A percentile compares a stretch with the other conserved stretches of the same genome.
Conservation (phyloP, 2,113 vertebrate genomes). For the Chroicocephalus ridibundus region DNA sequence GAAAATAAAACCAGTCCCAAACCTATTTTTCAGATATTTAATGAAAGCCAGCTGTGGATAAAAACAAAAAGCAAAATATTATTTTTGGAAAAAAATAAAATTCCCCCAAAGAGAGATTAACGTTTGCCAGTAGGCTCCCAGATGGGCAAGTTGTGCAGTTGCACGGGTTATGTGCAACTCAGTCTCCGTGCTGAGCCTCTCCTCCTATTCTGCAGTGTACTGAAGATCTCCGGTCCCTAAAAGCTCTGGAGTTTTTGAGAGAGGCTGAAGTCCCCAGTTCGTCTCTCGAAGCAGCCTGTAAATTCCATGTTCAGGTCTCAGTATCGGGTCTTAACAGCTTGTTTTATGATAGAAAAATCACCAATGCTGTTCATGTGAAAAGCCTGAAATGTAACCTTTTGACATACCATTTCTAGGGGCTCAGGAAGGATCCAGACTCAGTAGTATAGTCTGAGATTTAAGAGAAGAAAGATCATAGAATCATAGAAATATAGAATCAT, state of each 20-base stretch:
- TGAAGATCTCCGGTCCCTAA: not conserved
- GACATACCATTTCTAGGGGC: not conserved
- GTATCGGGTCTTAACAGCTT: not conserved
- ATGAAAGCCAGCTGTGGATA: not conserved
- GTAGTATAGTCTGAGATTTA: not conserved
- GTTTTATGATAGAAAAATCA: not conserved
- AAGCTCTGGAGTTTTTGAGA: not conserved
- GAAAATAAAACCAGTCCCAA: not conserved
- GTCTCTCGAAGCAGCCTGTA: not conserved
- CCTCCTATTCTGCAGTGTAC: not conserved
- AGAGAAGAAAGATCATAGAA: not conserved
- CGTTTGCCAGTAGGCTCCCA: not conserved
- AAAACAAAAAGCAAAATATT: not conserved
- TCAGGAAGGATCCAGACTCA: not conserved
- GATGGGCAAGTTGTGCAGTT: not conserved
- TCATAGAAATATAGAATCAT: too few relatives aligned
- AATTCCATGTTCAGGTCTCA: not conserved
- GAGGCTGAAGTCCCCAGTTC: not conserved
- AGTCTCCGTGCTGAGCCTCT: not conserved
- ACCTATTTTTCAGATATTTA: not conserved
- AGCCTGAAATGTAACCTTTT: not conserved
- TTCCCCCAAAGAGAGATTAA: not conserved
- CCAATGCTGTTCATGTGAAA: rapidly evolving
- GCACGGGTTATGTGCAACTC: not conserved
- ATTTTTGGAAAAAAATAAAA: not conserved